Evolutionary conservation across 2,797 vertebrate genomes (phyloP).

Genomic region (Sciurus carolinensis): DNA sequence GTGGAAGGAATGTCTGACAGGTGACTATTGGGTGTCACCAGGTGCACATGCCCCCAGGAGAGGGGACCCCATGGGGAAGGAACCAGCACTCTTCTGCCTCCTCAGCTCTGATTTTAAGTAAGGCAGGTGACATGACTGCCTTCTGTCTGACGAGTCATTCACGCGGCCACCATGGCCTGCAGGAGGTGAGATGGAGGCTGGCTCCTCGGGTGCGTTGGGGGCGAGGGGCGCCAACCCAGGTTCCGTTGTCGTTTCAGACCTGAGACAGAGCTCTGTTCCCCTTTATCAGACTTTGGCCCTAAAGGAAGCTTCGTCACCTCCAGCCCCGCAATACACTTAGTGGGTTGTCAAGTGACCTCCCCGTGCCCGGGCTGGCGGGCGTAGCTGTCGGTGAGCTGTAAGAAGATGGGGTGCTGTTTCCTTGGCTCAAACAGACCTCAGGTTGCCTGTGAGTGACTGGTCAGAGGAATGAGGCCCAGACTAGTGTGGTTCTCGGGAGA

Average conservation of each 20-base stretch:
- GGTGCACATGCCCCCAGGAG: neutral
- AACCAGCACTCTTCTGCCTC: neutral
- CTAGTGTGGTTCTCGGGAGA: neutral
- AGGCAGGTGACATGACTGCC: neutral
- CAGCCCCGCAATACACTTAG: constrained; percentile 17
- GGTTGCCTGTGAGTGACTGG: neutral
- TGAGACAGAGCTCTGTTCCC: neutral
- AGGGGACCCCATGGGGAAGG: neutral
- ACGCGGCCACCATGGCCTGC: neutral
- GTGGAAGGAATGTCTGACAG: no score
- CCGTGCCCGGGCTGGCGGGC: neutral
- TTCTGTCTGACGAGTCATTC: neutral
- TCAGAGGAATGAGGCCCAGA: neutral
- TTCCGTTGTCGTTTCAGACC: neutral
- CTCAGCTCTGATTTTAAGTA: neutral
- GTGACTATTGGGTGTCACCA: neutral
- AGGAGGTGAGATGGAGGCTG: neutral
- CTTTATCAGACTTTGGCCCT: constrained; percentile 23
- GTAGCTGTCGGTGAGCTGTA: neutral
- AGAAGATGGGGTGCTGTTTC: neutral
- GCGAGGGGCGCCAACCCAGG: neutral
- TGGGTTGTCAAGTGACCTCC: constrained; percentile 48
- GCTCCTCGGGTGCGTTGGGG: neutral
- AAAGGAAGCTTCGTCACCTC: neutral
- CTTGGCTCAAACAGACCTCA: neutral